These are phyloP conservation scores for Podilymbus podiceps DNA, from an alignment of 2,113 vertebrate species.

Conservation along the genomic window DNA sequence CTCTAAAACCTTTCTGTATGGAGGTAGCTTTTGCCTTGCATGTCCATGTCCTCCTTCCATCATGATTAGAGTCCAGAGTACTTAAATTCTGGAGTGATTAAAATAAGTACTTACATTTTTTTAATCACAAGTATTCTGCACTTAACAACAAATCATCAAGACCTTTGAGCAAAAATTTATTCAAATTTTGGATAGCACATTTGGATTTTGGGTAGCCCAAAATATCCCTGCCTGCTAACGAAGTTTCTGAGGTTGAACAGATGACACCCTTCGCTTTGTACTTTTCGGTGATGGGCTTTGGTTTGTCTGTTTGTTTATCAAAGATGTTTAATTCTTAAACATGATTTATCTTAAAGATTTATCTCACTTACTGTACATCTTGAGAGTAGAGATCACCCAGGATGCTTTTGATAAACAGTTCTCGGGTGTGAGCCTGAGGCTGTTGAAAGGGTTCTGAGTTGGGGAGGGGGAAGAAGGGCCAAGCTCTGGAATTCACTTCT, in stretches of 20 bases:
- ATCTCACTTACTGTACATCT: not conserved
- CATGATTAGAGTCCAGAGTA: not conserved
- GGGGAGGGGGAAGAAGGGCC: not conserved
- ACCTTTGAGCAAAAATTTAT: not conserved
- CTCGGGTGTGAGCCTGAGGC: not conserved
- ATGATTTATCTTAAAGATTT: not conserved
- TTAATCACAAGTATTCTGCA: not conserved
- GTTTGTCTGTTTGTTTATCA: slow-evolving; percentile 1
- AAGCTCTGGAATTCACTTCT: not conserved
- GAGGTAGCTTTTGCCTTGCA: not conserved
- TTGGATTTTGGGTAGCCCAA: not conserved
- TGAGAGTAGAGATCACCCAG: not conserved
- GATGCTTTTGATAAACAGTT: slow-evolving; percentile 9
- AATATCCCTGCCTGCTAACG: not conserved
- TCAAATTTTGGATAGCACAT: not conserved
- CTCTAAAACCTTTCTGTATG: not conserved
- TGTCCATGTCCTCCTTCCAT: not conserved
- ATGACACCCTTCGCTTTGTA: not conserved
- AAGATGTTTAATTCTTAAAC: not conserved
- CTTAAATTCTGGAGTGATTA: not conserved
- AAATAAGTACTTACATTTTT: not conserved
- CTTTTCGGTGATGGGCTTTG: not conserved
- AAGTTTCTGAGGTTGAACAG: not conserved
- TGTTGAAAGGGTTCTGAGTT: not conserved
- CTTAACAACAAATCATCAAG: not conserved